Conservation (phyloP, 2,888 invertebrate genomes). For the Kryphioiulus occultus region DNA sequence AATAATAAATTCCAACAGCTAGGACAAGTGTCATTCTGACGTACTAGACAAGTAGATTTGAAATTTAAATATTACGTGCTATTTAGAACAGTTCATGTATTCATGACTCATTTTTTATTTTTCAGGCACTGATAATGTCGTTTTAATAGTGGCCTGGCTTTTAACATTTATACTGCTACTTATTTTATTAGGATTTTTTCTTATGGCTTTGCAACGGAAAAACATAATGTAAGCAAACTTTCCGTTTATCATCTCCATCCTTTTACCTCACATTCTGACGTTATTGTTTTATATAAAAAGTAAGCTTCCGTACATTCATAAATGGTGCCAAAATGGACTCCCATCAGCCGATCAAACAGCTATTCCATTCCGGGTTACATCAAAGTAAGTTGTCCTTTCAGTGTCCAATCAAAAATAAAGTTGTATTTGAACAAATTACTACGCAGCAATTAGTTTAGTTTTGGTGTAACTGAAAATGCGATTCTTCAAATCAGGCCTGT, state of each 20-base stretch:
- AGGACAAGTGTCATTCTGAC: no score
- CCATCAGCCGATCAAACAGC: not conserved
- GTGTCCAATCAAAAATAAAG: not conserved
- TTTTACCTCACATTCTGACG: not conserved
- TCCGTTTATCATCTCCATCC: not conserved
- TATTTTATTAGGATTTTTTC: not conserved
- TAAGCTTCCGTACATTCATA: not conserved
- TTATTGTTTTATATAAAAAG: not conserved
- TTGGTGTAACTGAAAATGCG: not conserved
- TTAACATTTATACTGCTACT: not conserved
- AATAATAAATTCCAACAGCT: no score
- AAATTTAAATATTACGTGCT: no score
- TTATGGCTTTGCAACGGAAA: not conserved
- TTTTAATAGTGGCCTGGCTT: not conserved
- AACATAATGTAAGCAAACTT: conserved; percentile 6
- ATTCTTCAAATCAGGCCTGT: conserved; percentile 40
- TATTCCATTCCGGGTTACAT: conserved; percentile 33
- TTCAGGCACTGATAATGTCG: not conserved
- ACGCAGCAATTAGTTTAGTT: not conserved
- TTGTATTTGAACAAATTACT: not conserved
- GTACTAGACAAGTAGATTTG: no score
- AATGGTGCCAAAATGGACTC: not conserved
- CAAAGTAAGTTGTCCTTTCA: not conserved
- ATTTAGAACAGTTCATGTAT: not conserved
- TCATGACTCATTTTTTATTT: not conserved